Evolutionary conservation across 1,140 invertebrate genomes (phyloP), one percentile per base, ranked within the genome.

Genomic region (Calephelis nemesis): DNA sequence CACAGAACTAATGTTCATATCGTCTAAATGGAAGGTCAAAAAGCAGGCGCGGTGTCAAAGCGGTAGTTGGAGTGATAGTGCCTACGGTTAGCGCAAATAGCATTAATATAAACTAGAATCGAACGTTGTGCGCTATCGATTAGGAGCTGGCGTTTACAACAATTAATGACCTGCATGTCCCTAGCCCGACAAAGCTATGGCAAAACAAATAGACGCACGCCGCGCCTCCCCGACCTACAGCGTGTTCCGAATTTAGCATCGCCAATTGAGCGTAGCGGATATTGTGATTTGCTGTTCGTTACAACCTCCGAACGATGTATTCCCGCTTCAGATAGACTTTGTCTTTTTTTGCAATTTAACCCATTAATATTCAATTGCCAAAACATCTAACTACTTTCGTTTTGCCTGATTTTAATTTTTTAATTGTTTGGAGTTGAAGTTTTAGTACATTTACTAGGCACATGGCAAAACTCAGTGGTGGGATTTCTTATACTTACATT

Each of bases 141-240:
- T 91, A 91, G 88, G 79, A 89, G 79, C 79, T 74, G 79, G 85
- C 86, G 88, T 85, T 89, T 87, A 88, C 87, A 87, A 91, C 88
- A 91, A 91, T 91, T 91, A 91, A 91, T 91, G 88, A 89, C 88
- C 85, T 91, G 87, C 85, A 89, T 89, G 88, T 89, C 87, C 83
- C 84, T 84, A 80, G 83, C 81, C 82, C 85, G 85, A 89, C 88
- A 89, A 89, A 89, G 85, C 88, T 90, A 90, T 86, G 84, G 87
- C 85, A 87, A 88, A 91, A 91, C 88, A 91, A 91, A 91, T 89
- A 89, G 86, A 85, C 81, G 83, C 77, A 69, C 72, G 74, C 76
- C 79, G 80, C 82, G 84, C 81, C 84, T 83, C 85, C 82, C 83
- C 81, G 73, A 65, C 71, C 19, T 75, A 82, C 82, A 74, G 77